A percentile compares a stretch with the other conserved stretches of the same genome.
Evolutionary conservation across 2,113 vertebrate species (phyloP).

Genomic region (Saguinus midas): DNA sequence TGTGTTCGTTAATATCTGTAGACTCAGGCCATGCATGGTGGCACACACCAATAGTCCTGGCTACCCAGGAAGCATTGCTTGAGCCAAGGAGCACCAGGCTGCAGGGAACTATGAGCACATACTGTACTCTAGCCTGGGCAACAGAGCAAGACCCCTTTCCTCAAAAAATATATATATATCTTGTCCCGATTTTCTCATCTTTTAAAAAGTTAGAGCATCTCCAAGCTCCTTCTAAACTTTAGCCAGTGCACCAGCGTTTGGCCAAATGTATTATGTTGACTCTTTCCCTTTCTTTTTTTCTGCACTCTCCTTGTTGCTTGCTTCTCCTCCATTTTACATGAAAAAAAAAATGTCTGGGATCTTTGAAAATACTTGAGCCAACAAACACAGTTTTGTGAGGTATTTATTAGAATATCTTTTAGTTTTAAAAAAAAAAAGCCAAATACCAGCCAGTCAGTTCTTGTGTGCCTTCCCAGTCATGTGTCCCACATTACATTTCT

Average conservation of each 20-base stretch:
- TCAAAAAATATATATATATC: background rate
- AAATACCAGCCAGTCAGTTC: conserved; percentile 64
- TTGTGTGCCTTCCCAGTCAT: conserved; percentile 42
- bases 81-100: background rate
- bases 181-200: background rate
- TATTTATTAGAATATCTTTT: conserved; percentile 69
- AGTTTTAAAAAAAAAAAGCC: conserved; percentile 46
- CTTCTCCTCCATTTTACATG: conserved; percentile 3
- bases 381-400: conserved; percentile 49
- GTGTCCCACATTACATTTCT: conserved; percentile 55
- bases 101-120: background rate
- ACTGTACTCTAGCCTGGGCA: background rate
- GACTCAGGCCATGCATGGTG: background rate
- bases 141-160: background rate
- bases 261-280: background rate
- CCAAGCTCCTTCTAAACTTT: background rate
- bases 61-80: background rate
- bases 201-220: background rate
- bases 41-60: too few species aligned
- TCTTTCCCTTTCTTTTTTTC: background rate
- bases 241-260: background rate
- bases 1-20: background rate
- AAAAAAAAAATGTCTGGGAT: conserved; percentile 36
- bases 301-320: background rate
- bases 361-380: conserved; percentile 51